Percentiles rank a stretch among this genome's conserved stretches.
phyloP scores from a whole-genome alignment of 2,113 vertebrate genomes.

The Heterotilapia buettikoferi region DNA sequence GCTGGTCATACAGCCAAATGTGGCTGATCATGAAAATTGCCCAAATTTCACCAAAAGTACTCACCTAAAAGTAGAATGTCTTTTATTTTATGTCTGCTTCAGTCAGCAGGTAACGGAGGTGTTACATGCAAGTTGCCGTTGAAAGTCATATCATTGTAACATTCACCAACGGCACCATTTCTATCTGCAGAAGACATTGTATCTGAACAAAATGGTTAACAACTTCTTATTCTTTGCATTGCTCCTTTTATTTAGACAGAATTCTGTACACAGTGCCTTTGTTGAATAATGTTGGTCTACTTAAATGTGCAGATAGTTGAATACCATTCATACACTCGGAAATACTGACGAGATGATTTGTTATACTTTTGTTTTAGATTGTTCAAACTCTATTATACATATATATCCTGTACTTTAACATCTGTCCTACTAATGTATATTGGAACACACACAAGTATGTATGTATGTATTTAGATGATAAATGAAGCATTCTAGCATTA shows the following conservation, averaged over 20 bases:
- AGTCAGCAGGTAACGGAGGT: neutral
- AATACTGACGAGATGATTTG: neutral
- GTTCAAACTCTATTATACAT: neutral
- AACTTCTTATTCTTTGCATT: neutral
- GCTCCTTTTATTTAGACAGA: neutral
- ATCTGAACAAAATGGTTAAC: neutral
- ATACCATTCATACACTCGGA: neutral
- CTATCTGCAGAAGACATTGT: neutral
- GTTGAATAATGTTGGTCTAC: neutral
- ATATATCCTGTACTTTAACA: neutral
- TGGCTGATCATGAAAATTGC: neutral
- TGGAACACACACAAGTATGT: neutral
- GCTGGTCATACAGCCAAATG: neutral
- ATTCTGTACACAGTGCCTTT: slow-evolving; percentile 42
- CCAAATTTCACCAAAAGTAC: neutral
- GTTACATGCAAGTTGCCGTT: neutral
- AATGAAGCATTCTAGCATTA: neutral
- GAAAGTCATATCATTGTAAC: neutral
- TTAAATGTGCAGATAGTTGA: neutral
- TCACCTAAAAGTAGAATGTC: neutral
- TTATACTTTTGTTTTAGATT: neutral
- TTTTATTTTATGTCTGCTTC: neutral
- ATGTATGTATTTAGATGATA: neutral
- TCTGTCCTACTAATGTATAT: neutral
- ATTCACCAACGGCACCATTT: neutral